Base-by-base conservation (phyloP, 2,888 invertebrate species). In the Sphaerophoria taeniata region DNA sequence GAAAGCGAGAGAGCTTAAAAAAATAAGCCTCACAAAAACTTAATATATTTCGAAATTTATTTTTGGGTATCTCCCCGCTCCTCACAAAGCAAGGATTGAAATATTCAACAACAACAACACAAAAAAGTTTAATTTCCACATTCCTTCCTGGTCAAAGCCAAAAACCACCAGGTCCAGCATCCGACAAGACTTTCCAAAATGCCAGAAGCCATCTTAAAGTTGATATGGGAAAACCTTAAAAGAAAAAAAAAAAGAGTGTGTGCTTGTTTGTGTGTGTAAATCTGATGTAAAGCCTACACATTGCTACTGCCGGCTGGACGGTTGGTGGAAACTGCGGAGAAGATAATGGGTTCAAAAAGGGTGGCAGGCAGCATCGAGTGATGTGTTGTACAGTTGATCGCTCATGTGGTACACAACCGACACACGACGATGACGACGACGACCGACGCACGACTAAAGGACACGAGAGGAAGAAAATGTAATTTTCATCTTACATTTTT, bases 401-500 rank as follows among this genome's bases (percentile, higher is more conserved):
- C 72, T 82, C 77, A 76, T 83, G 71, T 74, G 70, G 65, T 65
- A 60, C 49, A 36, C 47, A 47, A 49, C 75, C 47, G 43, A 39
- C 39, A 7, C 39, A 39, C 60, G 74, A 55, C 60, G 58, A 36
- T 89, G 88, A 90, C 87, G 89, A 84, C 84, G 53, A 88, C 88
- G 87, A 87, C 24, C 88, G 87, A 87, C 24, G 84, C 82, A 88
- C 89, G 88, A 88, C 87, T 88, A 89, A 89, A 88, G 88, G 43
- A 43, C 60, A 60, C 60, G 39, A 88, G 88, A 88, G 88, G 88
- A 87, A 88, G 90, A 89, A 90, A 91, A 90, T 90, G 91, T 90
- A 90, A 90, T 90, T 90, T 90, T 90, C 89, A 91, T 90, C 90
- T 88, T 89, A 89, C 88, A 85, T 88, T 80, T 79, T 84, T 82